A percentile compares a stretch with the other conserved stretches of the same genome.
Conservation (phyloP, 2,797 vertebrate species). For the Falco concolor region DNA sequence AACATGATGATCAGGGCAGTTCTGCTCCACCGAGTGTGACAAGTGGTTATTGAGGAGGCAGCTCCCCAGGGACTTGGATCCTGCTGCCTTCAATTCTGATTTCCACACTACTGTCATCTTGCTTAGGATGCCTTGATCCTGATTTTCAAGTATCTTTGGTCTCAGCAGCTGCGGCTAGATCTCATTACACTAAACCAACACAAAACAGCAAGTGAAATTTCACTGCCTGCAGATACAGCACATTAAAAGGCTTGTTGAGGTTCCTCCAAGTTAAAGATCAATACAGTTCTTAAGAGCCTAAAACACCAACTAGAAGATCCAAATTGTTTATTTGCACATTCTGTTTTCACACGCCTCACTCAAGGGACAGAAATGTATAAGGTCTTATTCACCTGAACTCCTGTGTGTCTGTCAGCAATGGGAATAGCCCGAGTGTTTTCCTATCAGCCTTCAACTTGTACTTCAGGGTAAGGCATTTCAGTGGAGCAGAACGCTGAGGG, state of each 20-base stretch:
- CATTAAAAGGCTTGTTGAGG: background rate
- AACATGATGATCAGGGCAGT: background rate
- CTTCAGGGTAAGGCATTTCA: background rate
- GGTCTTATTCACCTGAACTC: background rate
- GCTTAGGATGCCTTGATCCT: background rate
- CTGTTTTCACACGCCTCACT: background rate
- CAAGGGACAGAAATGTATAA: background rate
- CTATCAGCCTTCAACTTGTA: background rate
- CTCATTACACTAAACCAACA: background rate
- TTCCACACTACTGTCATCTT: background rate
- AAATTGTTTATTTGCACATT: constrained; percentile 1
- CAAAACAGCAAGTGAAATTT: background rate
- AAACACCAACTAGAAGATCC: background rate
- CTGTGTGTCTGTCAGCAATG: background rate
- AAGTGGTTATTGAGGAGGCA: background rate
- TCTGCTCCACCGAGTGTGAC: background rate
- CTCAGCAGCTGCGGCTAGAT: background rate
- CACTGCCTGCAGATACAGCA: background rate
- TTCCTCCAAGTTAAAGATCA: background rate
- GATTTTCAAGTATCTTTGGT: background rate
- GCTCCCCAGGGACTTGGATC: background rate
- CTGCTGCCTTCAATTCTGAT: background rate
- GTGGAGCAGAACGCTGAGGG: background rate
- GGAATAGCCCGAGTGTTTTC: background rate
- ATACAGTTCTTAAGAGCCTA: background rate